Base-by-base conservation (phyloP, 2,888 invertebrate species). In the Drosophila prolongata region DNA sequence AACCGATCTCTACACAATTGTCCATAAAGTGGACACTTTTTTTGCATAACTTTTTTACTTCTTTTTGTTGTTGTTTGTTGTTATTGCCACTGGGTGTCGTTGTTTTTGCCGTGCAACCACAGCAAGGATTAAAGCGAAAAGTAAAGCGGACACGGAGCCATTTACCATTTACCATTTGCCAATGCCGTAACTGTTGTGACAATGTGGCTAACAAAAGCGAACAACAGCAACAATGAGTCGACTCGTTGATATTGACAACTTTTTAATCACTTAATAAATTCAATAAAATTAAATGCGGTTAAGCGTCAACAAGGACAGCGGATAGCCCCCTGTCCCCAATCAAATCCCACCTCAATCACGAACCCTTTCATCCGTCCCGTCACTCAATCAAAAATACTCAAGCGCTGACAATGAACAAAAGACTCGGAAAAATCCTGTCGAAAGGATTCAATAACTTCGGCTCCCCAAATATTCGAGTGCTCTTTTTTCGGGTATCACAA, bases 201-300 rank as follows among this genome's bases (percentile, higher is more conserved):
- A 82, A 76, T 83, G 74, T 80, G 85, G 72, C 76, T 82, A 87
- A 85, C 88, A 81, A 87, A 81, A 70, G 73, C 69, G 78, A 74
- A 78, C 58, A 55, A 27, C 24, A n/a, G 30, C 75, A 76, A 76
- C 79, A 81, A 79, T 85, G 73, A 77, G 73, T 74, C 88, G 73
- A 77, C 75, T 74, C 88, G 80, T 82, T 83, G 88, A 86, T 88
- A 90, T 89, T 89, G 91, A 89, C 91, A 90, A 90, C 91, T 85
- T 90, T 90, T 90, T 91, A 90, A 90, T 90, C 91, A 91, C 90
- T 90, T 90, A 90, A 90, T 90, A 90, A 90, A 90, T 90, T 89
- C 88, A 91, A 90, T 90, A 90, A 90, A 91, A 91, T 91, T 90
- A 90, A 91, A 90, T 90, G 91, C 85, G 90, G 90, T 90, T 78